Base-by-base conservation (phyloP, 2,113 vertebrate species). In the Passer montanus region DNA sequence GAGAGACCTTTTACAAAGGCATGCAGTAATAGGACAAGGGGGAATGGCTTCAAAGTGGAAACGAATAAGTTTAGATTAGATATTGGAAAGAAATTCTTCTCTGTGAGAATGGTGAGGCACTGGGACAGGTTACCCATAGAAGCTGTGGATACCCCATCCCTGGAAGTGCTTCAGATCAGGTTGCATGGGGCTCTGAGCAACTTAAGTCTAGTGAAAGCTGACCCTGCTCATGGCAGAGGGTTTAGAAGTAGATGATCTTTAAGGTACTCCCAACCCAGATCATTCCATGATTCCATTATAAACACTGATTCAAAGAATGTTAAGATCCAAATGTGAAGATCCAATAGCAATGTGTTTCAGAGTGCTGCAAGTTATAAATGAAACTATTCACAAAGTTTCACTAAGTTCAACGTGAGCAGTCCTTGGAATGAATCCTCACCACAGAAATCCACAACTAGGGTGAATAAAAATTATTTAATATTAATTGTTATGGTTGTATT, bases 111-210 rank as follows among this genome's bases (percentile, higher is more conserved):
- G 63, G n/a, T 37, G 22, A 63, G 63, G 41, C 17, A 28, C 11
- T 19, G 35, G 26, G 69, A 49, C 21, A 43, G 7, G 30, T 10
- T 55, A 5, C 14, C 22, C 56, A 49, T 41, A 84, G 72, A 69
- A 55, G 21, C 7, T 83, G 47, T 31, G 41, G 41, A 33, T 76
- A 35, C 5, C 26, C 10, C 22, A 43, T 22, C 14, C 49, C n/a
- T 83, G 47, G 17, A 68, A 62, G 17, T 23, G 47, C 19, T 83
- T 35, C 22, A 63, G 47, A 47, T 24, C 30, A 47, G 20, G 39
- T 19, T 41, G n/a, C 30, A 69, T 0, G 1, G 11, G 14, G 17
- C 24, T 55, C 49, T 69, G 41, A 69, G 47, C 0, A 0, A 31
- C 8, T 14, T 31, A 11, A 8, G 24, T 27, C 30, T 31, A 62